Conservation (phyloP, 2,888 invertebrate genomes). For the Cyclophora albipunctata region DNA sequence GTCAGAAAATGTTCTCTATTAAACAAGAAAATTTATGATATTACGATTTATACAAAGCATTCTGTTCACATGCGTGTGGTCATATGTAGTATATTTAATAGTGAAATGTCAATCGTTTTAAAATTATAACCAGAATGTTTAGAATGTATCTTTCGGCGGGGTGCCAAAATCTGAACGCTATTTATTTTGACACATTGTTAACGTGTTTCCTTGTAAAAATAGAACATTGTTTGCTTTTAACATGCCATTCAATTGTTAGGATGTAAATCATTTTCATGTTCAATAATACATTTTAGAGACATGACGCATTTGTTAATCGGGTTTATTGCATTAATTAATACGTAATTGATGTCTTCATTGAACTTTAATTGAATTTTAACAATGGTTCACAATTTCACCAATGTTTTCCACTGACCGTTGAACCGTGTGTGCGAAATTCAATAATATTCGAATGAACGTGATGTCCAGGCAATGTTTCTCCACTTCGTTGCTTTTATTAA, state of each 20-base stretch:
- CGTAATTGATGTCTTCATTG: constrained; percentile 39
- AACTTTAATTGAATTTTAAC: constrained; percentile 40
- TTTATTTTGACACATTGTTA: constrained; percentile 13
- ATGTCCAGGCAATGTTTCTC: constrained; percentile 21
- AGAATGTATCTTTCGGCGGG: constrained; percentile 6
- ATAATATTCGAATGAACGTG: constrained; percentile 26
- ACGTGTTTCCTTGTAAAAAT: constrained; percentile 6
- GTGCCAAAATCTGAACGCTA: constrained; percentile 4
- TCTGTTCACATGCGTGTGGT: too few relatives aligned
- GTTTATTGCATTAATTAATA: constrained; percentile 34
- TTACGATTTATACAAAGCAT: too few relatives aligned
- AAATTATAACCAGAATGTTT: not conserved
- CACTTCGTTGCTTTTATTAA: constrained; percentile 25
- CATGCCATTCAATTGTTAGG: not conserved
- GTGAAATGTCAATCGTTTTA: not conserved
- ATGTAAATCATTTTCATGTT: not conserved
- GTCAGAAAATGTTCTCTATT: too few relatives aligned
- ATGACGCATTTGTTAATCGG: constrained; percentile 5
- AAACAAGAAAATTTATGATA: too few relatives aligned
- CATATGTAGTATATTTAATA: too few relatives aligned
- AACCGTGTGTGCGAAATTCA: constrained; percentile 28
- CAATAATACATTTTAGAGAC: constrained; percentile 25
- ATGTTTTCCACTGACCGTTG: constrained; percentile 29
- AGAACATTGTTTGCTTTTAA: constrained; percentile 3
- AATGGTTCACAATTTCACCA: constrained; percentile 30